A percentile compares a stretch with the other conserved stretches of the same genome.
Evolutionary conservation across 37 sponge, comb jelly and placozoan genomes (phyloP).

Genomic region (Cliona cf. orientalis): DNA sequence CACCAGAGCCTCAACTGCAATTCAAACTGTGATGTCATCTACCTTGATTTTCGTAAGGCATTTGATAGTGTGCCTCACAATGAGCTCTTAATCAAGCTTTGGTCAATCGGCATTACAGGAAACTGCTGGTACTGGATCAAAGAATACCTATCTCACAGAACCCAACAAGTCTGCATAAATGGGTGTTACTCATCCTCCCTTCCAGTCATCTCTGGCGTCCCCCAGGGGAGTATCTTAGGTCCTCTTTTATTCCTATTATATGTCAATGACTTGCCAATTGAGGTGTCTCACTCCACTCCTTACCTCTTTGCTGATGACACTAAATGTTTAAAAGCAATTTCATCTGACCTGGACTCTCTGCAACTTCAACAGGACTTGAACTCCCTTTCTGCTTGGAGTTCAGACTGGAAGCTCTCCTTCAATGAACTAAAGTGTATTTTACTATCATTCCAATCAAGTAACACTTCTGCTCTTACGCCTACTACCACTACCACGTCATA

Average conservation of each 20-base stretch:
- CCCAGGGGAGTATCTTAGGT: constrained; percentile 45
- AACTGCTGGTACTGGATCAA: constrained; percentile 26
- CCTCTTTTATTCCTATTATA: constrained; percentile 28
- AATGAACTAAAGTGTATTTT: constrained; percentile 13
- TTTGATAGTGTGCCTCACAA: constrained; percentile 40
- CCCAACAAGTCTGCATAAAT: not conserved
- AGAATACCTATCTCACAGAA: constrained; percentile 15
- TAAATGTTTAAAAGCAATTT: not conserved
- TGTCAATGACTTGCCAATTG: constrained; percentile 17
- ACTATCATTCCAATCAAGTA: not conserved
- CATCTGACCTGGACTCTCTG: not conserved
- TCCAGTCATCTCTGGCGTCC: constrained; percentile 29
- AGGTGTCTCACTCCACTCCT: not conserved
- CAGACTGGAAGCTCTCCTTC: constrained; percentile 5
- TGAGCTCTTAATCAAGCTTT: constrained; percentile 9
- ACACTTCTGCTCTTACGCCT: not conserved
- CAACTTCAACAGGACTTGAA: not conserved
- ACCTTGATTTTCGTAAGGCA: constrained; percentile 38
- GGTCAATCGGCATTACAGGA: constrained; percentile 23
- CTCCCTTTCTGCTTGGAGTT: not conserved
- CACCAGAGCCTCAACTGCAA: not conserved
- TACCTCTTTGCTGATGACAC: constrained; percentile 31
- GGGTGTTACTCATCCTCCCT: not conserved
- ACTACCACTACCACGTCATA: not conserved
- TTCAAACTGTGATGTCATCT: constrained; percentile 2